Evolutionary conservation across 2,888 invertebrate genomes (phyloP), one percentile per base, ranked within the genome.

Genomic region (Thysanoteuthis rhombus): DNA sequence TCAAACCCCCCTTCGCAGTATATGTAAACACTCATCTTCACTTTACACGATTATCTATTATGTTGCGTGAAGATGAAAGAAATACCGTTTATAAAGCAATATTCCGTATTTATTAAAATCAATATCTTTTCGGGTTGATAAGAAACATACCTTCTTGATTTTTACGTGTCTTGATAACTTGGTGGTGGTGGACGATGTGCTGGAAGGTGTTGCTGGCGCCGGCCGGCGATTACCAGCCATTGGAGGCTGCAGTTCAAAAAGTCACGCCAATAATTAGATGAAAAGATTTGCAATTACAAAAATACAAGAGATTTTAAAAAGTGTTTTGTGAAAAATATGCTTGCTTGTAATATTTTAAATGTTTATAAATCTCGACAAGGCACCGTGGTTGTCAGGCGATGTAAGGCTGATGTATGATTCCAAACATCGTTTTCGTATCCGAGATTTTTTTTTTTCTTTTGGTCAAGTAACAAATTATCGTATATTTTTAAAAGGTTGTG

Each of bases 121-220:
- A 36, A 36, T n/a, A 75, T n/a, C n/a, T 75, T 75, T 36, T 75
- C 36, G 36, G n/a, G 19, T 75, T 75, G n/a, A n/a, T 75, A n/a
- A 75, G 75, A 75, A 75, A 75, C 75, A n/a, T 75, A 75, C 75
- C 75, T 75, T 75, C n/a, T 75, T 75, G 75, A 75, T 75, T 75
- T 75, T 75, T 75, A 75, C 75, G 75, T 75, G 75, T 75, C 75
- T 75, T 75, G 75, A 36, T 36, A 75, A n/a, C 36, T 75, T 75
- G 75, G n/a, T 75, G 75, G 75, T 75, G 75, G n/a, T 75, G 75
- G 75, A 75, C n/a, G 75, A 75, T 36, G n/a, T 75, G 25, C 75
- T 75, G n/a, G 75, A 75, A 75, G 75, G 75, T 75, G 75, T 75
- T 75, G 75, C n/a, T 75, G 75, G 75, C 36, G 75, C 75, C 75